These are phyloP conservation scores for Physella acuta DNA, from an alignment of 1,140 invertebrate species.

Conservation along the genomic window DNA sequence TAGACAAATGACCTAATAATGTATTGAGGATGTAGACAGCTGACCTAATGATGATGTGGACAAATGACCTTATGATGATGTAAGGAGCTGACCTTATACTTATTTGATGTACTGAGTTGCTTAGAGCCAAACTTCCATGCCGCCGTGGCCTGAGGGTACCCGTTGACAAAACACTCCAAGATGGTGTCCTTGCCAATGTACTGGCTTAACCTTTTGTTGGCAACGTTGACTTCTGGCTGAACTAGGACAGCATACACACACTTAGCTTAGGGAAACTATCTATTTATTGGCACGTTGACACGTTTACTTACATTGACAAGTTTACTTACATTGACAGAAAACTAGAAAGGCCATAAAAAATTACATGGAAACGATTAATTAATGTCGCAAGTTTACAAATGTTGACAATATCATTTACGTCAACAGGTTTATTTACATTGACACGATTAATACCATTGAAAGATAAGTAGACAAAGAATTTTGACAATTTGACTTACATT, in stretches of 20 bases:
- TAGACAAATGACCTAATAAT: background rate
- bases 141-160: constrained; percentile 80
- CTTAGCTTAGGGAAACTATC: no score
- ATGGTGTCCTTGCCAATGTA: constrained; percentile 59
- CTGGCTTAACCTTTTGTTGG: constrained; percentile 47
- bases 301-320: background rate
- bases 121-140: constrained; percentile 82
- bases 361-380: background rate
- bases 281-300: no score
- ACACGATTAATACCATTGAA: background rate
- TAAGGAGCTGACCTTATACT: constrained; percentile 73
- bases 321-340: background rate
- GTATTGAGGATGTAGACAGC: background rate
- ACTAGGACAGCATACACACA: no score
- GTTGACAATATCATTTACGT: background rate
- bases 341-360: background rate
- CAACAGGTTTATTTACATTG: background rate
- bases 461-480: background rate
- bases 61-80: no score
- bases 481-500: constrained; percentile 43
- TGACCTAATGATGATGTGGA: background rate
- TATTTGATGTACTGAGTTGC: constrained; percentile 25
- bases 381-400: background rate
- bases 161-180: constrained; percentile 85
- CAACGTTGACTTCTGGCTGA: constrained; percentile 51